Evolutionary conservation across 2,888 invertebrate genomes (phyloP), one percentile per base, ranked within the genome.

Genomic region (Hipparchia semele): DNA sequence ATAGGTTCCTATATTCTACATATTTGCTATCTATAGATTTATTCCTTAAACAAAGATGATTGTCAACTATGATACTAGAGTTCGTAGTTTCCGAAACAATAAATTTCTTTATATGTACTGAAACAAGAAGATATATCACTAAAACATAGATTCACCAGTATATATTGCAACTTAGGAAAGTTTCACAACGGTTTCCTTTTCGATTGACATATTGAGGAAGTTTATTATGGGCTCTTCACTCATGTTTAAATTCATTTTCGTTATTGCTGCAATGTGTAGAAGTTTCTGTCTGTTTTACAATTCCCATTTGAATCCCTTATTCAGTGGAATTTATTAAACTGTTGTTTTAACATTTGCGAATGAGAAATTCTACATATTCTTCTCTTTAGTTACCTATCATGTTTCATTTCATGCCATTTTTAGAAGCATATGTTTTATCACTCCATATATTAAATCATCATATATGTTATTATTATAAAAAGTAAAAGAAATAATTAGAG

Each of bases 201-300:
- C 70, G 62, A 70, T 70, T 70, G 70, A 64, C 62, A 62, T 70
- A 64, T 70, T 70, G 70, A 70, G 70, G 70, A 70, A 70, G 62
- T 64, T 61, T 70, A 61, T 58, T 49, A 56, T 62, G 62, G 61
- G 23, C 39, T 64, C 60, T 68, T 49, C 60, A 53, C 23, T 70
- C 56, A 70, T 64, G 70, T 56, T 46, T 70, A 62, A 54, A 70
- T 70, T 64, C 62, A 64, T 70, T 64, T 64, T 64, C 54, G 58
- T 69, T 70, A 53, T 64, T 54, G 70, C 46, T 70, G 64, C 70
- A 60, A 61, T 59, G 49, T 13, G 61, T 53, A 61, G 61, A 45
- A 53, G 39, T 61, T 54, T 69, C 58, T 65, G 67, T 39, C 59
- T 13, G 54, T 13, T 70, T 70, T 62, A 54, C 56, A 46, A 70